Base-by-base conservation (phyloP, 2,888 invertebrate species). In the Imbricaverruca yamaguchii region DNA sequence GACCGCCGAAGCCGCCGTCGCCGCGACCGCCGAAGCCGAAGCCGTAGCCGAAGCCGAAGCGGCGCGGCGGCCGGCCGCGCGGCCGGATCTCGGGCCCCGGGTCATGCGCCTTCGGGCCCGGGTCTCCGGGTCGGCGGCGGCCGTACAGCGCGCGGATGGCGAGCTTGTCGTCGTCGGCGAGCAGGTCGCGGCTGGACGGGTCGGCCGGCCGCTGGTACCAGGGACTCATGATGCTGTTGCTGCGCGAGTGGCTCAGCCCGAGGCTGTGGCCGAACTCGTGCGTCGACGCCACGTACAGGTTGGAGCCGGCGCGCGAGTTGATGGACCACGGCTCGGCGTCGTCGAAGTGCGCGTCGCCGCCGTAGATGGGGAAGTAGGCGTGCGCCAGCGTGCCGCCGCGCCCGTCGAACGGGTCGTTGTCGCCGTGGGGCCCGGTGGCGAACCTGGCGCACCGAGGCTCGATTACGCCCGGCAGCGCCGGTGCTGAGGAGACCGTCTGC, bases 181-280 rank as follows among this genome's bases (percentile, higher is more conserved):
- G 63, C 15, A 63, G 13, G 63, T 63, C 6, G 1, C 63, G 63
- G 18, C 18, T 21, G 63, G 21, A 63, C 63, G 63, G 63, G 63
- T 63, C 63, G 21, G 63, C 63, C 15, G 63, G 63, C 63, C 63
- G 63, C 63, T 63, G 63, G 63, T 63, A 63, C 63, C 63, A 63
- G 18, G 63, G 63, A 21, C 63, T 59, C 59, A 59, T 59, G 4
- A 59, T 59, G 15, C 59, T 59, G 12, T 15, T 2, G 15, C 11
- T 59, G 86, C 97, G 95, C 12, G 97, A 96, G 88, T 98, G 98
- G 69, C 96, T 96, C 74, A 99, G 89, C 25, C 98, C 98, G 78
- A 99, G 89, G 0, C 97, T 96, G 88, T 99, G 98, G 0, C 98
- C 98, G 85, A 98, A 96, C 89, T 98, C 98, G 88, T 98, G 98